Base-by-base conservation (phyloP, 2,888 invertebrate species). In the Druceiella hillmani region DNA sequence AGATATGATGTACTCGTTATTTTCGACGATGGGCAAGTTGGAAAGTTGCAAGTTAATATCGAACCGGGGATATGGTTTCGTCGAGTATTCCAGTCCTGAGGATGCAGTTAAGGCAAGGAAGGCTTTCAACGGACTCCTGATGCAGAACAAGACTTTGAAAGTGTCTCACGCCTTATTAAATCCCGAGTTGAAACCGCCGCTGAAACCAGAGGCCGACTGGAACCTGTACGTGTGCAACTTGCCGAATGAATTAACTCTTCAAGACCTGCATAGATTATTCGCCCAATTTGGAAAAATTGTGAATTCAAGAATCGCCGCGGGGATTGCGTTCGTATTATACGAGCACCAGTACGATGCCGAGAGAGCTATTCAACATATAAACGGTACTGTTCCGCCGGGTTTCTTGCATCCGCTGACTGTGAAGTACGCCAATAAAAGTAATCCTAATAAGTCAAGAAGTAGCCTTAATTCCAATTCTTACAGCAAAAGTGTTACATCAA, bases 31-130 rank as follows among this genome's bases (percentile, higher is more conserved):
- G 71, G 73, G 73, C 57, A 72, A 72, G 66, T 61, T 73, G 58
- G 73, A 73, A 64, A 72, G 72, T 62, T 73, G 73, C 64, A 73
- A 73, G 61, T 59, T 73, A 61, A 73, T 73, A 64, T 64, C 70
- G 50, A 72, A 73, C 59, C 65, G 71, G 60, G 71, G 72, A 58
- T 72, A 72, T 57, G 72, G 72, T 53, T 72, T 72, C 64, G 72
- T 72, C 57, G 72, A 72, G 65, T 72, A 72, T 62, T 57, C 64
- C 52, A 62, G 59, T 55, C 62, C 68, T 47, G 73, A 72, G 46
- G 71, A 73, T 62, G 73, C 73, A 52, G 56, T 62, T 47, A 72
- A 72, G 53, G 73, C 73, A 43, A 58, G 66, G 49, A 72, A 72
- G 53, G 71, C 71, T 40, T 72, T 73, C 52, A 71, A 73, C 52